These are phyloP conservation scores for Uromys caudimaculatus DNA, from an alignment of 2,797 vertebrate species.

Conservation along the genomic window DNA sequence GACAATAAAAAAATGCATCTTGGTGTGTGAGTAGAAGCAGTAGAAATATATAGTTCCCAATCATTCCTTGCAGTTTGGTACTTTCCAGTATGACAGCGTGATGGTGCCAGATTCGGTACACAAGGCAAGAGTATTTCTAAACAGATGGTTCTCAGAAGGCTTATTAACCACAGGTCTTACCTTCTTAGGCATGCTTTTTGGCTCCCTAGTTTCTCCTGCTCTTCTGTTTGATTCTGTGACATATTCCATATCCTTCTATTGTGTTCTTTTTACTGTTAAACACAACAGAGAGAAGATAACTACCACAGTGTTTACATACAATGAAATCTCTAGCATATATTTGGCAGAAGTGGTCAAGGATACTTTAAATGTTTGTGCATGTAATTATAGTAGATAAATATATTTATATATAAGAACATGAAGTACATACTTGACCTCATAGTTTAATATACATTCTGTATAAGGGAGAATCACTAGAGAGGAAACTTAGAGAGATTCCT, in stretches of 20 bases:
- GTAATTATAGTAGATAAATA: background rate
- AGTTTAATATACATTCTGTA: background rate
- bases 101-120: background rate
- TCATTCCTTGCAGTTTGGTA: background rate
- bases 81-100: background rate
- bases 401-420: background rate
- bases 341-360: background rate
- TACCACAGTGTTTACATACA: background rate
- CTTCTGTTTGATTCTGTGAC: background rate
- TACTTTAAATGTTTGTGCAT: background rate
- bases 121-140: background rate
- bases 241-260: background rate
- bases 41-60: background rate
- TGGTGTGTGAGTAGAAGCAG: fast-evolving
- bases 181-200: background rate
- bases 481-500: background rate
- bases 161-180: background rate
- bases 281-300: background rate
- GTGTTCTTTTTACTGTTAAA: background rate
- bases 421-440: background rate
- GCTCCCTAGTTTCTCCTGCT: background rate
- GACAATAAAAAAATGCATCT: background rate
- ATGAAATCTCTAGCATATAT: background rate
- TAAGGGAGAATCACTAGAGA: background rate
- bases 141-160: background rate